These are phyloP conservation scores for Turritopsis dohrnii DNA, from an alignment of 30 jellyfish, hydroid and myxozoan species.

Conservation along the genomic window DNA sequence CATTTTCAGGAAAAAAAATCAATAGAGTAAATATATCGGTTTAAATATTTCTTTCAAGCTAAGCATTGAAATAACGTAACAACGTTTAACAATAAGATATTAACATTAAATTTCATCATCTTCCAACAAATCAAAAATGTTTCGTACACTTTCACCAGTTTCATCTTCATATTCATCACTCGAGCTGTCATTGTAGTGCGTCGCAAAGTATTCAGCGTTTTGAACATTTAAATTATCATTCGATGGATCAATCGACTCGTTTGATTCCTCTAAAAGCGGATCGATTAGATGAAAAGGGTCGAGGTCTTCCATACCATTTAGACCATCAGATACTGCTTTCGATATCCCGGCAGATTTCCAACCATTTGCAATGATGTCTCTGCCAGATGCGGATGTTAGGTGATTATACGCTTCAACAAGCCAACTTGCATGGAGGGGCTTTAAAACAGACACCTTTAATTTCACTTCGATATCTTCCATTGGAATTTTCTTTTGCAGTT, in stretches of 20 bases:
- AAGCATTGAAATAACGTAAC: neutral
- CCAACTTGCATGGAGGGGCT: slow-evolving; percentile 25
- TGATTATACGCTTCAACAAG: slow-evolving; percentile 13
- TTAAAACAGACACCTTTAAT: neutral
- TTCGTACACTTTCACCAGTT: slow-evolving; percentile 18
- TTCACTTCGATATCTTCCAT: slow-evolving; percentile 24
- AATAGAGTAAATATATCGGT: neutral
- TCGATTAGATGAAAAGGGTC: slow-evolving; percentile 21
- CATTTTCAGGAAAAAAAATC: neutral
- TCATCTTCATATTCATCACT: neutral
- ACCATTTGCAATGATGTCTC: too few species aligned
- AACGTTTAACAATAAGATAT: neutral
- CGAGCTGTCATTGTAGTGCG: neutral
- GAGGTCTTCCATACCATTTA: neutral
- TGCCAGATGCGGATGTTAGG: too few species aligned
- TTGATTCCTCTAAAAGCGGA: slow-evolving; percentile 21
- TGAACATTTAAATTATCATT: neutral
- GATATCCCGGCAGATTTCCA: slow-evolving; percentile 10
- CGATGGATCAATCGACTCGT: neutral
- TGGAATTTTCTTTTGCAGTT: slow-evolving; percentile 1
- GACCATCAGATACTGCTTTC: neutral
- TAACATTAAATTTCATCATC: neutral
- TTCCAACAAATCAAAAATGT: slow-evolving; percentile 12
- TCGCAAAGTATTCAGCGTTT: neutral
- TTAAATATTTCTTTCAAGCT: neutral